phyloP scores from a whole-genome alignment of 1,140 invertebrate genomes.

The Drosophila murphyi region DNA sequence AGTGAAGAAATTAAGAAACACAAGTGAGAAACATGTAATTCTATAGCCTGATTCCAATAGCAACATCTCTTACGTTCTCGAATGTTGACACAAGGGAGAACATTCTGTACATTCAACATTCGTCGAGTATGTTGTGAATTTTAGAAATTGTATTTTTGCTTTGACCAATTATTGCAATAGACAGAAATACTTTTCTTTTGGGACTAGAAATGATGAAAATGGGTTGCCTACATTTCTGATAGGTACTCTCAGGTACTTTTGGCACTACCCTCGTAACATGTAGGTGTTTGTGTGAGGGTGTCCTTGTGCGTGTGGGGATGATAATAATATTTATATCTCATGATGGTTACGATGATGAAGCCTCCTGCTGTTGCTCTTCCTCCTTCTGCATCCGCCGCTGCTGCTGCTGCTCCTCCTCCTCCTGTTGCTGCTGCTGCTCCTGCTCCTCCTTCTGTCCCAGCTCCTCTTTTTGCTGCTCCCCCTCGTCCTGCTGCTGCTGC shows the following conservation, averaged over 20 bases:
- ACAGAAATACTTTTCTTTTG: background rate
- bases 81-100: too few relatives aligned
- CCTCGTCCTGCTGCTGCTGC: background rate
- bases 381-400: slow-evolving; percentile 5
- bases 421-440: background rate
- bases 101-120: too few relatives aligned
- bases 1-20: too few relatives aligned
- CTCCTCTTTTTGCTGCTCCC: slow-evolving; percentile 9
- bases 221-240: background rate
- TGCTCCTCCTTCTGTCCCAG: slow-evolving; percentile 6
- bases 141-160: too few relatives aligned
- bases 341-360: slow-evolving; percentile 58
- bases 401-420: slow-evolving; percentile 20
- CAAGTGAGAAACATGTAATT: too few relatives aligned
- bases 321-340: slow-evolving; percentile 57
- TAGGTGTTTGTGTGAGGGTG: slow-evolving; percentile 26
- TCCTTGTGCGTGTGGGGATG: slow-evolving; percentile 38
- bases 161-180: too few relatives aligned
- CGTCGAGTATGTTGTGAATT: too few relatives aligned
- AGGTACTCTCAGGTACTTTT: background rate
- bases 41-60: too few relatives aligned
- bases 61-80: too few relatives aligned
- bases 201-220: background rate
- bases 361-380: slow-evolving; percentile 41
- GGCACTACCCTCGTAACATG: background rate